Evolutionary conservation across 2,888 invertebrate species (phyloP).

Genomic region (Tachystola acroxantha): DNA sequence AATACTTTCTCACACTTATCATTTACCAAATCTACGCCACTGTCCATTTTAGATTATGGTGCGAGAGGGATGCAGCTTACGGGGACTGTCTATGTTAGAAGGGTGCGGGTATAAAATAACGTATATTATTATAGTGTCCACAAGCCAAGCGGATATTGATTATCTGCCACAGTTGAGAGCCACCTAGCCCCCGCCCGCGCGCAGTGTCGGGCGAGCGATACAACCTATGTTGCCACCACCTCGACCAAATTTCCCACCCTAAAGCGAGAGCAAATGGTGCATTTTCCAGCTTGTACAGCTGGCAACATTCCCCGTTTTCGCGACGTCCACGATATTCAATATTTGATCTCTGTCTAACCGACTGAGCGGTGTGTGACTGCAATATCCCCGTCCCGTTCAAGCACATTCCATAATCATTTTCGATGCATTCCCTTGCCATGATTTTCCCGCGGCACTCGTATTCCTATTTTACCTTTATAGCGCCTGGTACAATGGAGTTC

Average conservation of each 20-base stretch:
- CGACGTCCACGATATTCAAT: conserved; percentile 58
- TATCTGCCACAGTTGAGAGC: conserved; percentile 79
- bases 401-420: conserved; percentile 76
- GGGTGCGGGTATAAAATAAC: conserved; percentile 64
- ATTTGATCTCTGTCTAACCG: conserved; percentile 78
- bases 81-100: conserved; percentile 29
- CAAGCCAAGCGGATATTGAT: conserved; percentile 80
- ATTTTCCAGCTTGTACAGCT: conserved; percentile 34
- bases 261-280: conserved; percentile 32
- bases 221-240: conserved; percentile 37
- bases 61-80: conserved; percentile 48
- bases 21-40: conserved; percentile 78
- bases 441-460: conserved; percentile 67
- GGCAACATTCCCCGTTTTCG: conserved; percentile 45
- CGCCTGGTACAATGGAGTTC: conserved; percentile 26
- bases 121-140: conserved; percentile 78
- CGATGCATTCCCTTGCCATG: conserved; percentile 75
- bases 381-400: conserved; percentile 63
- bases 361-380: conserved; percentile 65
- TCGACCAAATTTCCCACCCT: conserved; percentile 43
- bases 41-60: conserved; percentile 77
- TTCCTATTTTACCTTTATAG: conserved; percentile 46
- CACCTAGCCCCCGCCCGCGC: conserved; percentile 54
- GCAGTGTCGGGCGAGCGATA: conserved; percentile 26
- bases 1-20: conserved; percentile 79